Conservation (phyloP, 2,113 vertebrate species). For the Esox niger region DNA sequence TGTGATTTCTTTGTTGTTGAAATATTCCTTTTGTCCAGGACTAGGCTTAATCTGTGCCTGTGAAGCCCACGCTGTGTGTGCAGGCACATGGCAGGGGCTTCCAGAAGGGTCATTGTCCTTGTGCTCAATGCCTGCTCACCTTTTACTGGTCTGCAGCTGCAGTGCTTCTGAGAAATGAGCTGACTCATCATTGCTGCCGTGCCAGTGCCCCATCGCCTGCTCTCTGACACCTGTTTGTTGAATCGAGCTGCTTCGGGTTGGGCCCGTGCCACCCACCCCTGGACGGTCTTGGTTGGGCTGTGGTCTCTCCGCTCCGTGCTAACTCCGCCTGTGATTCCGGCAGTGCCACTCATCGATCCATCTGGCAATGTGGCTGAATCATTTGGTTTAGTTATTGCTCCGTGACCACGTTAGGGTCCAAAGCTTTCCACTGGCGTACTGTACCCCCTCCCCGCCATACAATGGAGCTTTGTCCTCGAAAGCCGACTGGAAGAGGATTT, state of each 20-base stretch:
- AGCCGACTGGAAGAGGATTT: slow-evolving; percentile 61
- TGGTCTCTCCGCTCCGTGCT: not conserved
- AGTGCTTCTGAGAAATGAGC: slow-evolving; percentile 44
- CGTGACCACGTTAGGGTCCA: too few relatives aligned
- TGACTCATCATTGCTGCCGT: slow-evolving; percentile 36
- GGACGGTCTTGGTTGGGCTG: too few relatives aligned
- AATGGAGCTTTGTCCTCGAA: slow-evolving; percentile 49
- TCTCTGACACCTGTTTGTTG: slow-evolving; percentile 33
- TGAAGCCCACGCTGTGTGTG: too few relatives aligned
- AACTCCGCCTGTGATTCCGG: not conserved
- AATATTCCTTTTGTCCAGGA: too few relatives aligned
- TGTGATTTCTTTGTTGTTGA: too few relatives aligned
- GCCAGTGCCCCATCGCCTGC: not conserved
- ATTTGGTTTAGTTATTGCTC: slow-evolving; percentile 15
- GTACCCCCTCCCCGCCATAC: too few relatives aligned
- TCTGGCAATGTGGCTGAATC: slow-evolving; percentile 21
- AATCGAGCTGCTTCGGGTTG: too few relatives aligned
- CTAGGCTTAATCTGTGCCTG: slow-evolving; percentile 16
- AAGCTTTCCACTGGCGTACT: too few relatives aligned
- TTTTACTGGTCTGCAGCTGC: slow-evolving; percentile 39
- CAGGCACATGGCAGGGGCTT: slow-evolving; percentile 18
- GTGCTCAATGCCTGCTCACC: slow-evolving; percentile 35
- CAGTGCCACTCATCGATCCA: slow-evolving; percentile 4
- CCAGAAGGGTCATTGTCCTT: slow-evolving; percentile 51
- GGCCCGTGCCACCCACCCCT: too few relatives aligned